Percentiles rank a stretch among this genome's conserved stretches.
Conservation (phyloP, 92 coral and sea anemone genomes). For the Hydrozoanthus gracilis region DNA sequence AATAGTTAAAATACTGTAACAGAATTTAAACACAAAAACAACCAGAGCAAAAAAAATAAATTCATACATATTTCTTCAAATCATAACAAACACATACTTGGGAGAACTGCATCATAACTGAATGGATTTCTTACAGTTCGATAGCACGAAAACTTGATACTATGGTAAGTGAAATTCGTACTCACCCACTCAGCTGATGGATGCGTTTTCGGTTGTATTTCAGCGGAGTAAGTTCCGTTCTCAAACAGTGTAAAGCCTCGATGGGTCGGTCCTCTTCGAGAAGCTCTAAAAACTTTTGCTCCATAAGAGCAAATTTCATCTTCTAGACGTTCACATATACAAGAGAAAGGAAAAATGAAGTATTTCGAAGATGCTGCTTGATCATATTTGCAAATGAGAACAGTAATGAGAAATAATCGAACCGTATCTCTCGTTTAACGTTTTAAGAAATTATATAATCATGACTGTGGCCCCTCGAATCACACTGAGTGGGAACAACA, state of each 20-base stretch:
- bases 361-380: constrained; percentile 30
- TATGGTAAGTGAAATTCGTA: neutral
- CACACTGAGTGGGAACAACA: constrained; percentile 37
- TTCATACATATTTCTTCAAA: neutral
- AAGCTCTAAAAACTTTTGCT: constrained; percentile 95
- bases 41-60: neutral
- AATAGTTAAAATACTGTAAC: neutral
- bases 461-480: constrained; percentile 31
- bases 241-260: constrained; percentile 92
- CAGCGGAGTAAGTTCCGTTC: constrained; percentile 95
- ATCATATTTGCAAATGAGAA: neutral
- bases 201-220: constrained; percentile 89
- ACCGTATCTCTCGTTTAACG: neutral
- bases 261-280: constrained; percentile 88
- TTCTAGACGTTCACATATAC: constrained; percentile 61
- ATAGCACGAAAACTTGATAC: neutral
- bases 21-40: neutral
- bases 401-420: neutral
- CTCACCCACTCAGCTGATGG: constrained; percentile 97
- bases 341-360: constrained; percentile 10
- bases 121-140: neutral
- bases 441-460: constrained; percentile 17
- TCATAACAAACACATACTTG: constrained; percentile 21
- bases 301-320: constrained; percentile 96
- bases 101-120: neutral